Evolutionary conservation across 37 sponge, comb jelly and placozoan species (phyloP).

Genomic region (Crambe crambe): DNA sequence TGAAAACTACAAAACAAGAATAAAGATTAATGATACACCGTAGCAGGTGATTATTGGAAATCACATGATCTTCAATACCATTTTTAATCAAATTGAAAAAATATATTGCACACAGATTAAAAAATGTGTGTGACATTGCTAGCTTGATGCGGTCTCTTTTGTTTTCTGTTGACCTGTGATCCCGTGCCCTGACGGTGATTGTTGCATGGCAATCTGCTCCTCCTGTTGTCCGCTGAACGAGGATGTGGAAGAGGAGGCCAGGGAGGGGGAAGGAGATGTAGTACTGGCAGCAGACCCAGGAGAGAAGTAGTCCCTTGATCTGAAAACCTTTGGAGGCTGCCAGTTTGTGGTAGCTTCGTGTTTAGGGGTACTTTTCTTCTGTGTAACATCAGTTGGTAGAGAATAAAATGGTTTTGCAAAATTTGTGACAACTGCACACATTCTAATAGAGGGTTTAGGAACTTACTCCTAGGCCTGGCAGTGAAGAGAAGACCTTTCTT

Average conservation of each 20-base stretch:
- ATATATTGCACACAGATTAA: too few relatives aligned
- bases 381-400: not conserved
- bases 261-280: not conserved
- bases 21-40: too few relatives aligned
- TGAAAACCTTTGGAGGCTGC: constrained; percentile 57
- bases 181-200: too few relatives aligned
- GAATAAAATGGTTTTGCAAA: not conserved
- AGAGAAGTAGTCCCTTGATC: constrained; percentile 43
- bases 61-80: too few relatives aligned
- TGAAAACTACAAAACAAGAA: not conserved
- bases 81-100: too few relatives aligned
- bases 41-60: too few relatives aligned
- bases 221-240: not conserved
- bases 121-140: too few relatives aligned
- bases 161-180: not conserved
- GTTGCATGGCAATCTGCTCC: too few relatives aligned
- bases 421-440: not conserved
- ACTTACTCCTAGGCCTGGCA: constrained; percentile 31
- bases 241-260: not conserved
- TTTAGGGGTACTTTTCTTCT: constrained; percentile 17
- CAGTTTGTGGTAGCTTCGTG: constrained; percentile 29
- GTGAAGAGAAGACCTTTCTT: constrained; percentile 55
- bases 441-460: not conserved
- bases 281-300: not conserved
- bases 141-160: too few relatives aligned